A percentile compares a stretch with the other conserved stretches of the same genome.
Evolutionary conservation across 2,113 vertebrate species (phyloP).

Genomic region (Etia nguti): DNA sequence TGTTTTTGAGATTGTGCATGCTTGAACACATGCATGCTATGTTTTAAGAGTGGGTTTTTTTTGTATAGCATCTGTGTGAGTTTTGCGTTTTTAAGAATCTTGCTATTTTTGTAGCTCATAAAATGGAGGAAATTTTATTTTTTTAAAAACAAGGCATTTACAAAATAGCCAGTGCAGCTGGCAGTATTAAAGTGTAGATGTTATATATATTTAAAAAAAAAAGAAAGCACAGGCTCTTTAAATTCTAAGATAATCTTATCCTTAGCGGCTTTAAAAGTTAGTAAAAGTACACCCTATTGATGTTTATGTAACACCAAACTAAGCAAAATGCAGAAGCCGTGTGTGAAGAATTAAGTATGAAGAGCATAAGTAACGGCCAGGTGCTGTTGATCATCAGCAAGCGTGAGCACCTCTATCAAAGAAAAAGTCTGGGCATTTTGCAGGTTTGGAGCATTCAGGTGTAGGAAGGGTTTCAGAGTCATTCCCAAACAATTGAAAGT

Average conservation of each 20-base stretch:
- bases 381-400: not conserved
- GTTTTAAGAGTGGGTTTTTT: not conserved
- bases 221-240: not conserved
- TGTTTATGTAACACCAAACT: not conserved
- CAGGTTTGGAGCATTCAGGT: not conserved
- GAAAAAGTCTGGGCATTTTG: not conserved
- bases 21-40: constrained; percentile 23
- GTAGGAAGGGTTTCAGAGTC: not conserved
- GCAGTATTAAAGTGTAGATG: not conserved
- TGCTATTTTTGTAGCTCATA: not conserved
- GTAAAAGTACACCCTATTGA: not conserved
- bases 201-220: not conserved
- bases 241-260: not conserved
- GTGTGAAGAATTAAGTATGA: not conserved
- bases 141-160: not conserved
- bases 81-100: not conserved
- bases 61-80: not conserved
- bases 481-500: not conserved
- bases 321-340: not conserved
- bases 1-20: not conserved
- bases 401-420: not conserved
- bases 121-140: not conserved
- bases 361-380: not conserved
- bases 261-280: not conserved
- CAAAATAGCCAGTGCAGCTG: not conserved